phyloP scores from a whole-genome alignment of 2,797 vertebrate genomes.

The Enteromius argenteus region DNA sequence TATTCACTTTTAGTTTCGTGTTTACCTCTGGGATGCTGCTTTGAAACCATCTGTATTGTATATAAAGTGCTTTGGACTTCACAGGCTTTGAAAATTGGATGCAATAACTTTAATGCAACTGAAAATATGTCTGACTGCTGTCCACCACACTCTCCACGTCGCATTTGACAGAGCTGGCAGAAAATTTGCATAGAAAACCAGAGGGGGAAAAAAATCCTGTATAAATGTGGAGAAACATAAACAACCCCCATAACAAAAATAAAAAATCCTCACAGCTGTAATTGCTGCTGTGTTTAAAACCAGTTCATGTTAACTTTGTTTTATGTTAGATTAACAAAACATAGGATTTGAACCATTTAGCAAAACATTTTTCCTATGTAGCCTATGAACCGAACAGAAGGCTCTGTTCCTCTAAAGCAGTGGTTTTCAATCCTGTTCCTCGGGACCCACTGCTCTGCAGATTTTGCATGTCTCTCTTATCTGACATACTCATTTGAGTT shows the following conservation, averaged over 20 bases:
- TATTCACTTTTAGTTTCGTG: not conserved
- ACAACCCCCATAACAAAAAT: too few relatives aligned
- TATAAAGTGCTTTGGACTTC: not conserved
- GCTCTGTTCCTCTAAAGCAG: not conserved
- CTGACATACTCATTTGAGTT: too few relatives aligned
- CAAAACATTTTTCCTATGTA: not conserved
- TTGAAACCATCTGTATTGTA: not conserved
- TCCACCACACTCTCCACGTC: not conserved
- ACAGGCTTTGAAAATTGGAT: not conserved
- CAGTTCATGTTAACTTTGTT: not conserved
- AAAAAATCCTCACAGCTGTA: not conserved
- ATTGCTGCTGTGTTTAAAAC: not conserved
- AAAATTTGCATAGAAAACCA: conserved; percentile 6
- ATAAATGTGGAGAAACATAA: not conserved
- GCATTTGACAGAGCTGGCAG: not conserved
- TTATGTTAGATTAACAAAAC: not conserved
- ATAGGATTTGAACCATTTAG: not conserved
- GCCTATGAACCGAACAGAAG: not conserved
- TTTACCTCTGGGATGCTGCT: not conserved
- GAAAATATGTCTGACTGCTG: not conserved
- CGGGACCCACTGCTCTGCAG: too few relatives aligned
- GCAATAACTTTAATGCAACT: not conserved
- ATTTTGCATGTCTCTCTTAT: too few relatives aligned
- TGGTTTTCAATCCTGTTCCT: too few relatives aligned
- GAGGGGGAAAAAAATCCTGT: not conserved